Evolutionary conservation across 2,888 invertebrate species (phyloP).

Genomic region (Timandra comae): DNA sequence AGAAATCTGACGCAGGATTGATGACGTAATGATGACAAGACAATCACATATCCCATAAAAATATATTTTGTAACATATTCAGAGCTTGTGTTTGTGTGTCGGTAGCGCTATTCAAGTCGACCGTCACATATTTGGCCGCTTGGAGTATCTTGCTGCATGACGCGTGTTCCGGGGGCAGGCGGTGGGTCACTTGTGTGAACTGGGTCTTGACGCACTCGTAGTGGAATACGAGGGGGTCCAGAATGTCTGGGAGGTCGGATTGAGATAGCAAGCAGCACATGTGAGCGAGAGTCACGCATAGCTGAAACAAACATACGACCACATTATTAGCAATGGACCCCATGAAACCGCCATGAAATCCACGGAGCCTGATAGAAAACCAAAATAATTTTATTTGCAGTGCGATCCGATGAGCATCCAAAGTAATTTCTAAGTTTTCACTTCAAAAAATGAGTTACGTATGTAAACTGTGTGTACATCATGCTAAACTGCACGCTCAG

Average conservation of each 20-base stretch:
- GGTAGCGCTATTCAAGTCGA: slow-evolving; percentile 45
- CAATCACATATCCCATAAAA: slow-evolving; percentile 59
- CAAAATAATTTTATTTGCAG: no score
- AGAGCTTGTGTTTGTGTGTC: slow-evolving; percentile 54
- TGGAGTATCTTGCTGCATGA: slow-evolving; percentile 61
- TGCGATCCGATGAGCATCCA: no score
- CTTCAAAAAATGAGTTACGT: no score
- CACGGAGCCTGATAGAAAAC: no score
- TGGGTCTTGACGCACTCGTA: slow-evolving; percentile 56
- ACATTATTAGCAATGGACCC: no score
- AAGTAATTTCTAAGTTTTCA: no score
- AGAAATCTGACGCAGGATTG: no score
- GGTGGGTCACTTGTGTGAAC: slow-evolving; percentile 54
- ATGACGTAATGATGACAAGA: no score
- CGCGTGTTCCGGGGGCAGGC: slow-evolving; percentile 57
- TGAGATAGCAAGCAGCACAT: slow-evolving; percentile 76
- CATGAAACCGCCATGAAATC: no score
- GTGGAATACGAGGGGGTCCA: slow-evolving; percentile 69
- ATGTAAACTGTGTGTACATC: no score
- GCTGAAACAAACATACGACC: no score
- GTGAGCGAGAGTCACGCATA: slow-evolving; percentile 85
- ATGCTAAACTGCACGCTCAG: no score
- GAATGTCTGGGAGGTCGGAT: slow-evolving; percentile 76
- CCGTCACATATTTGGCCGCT: slow-evolving; percentile 67
- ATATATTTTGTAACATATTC: slow-evolving; percentile 64